Evolutionary conservation across 2,113 vertebrate species (phyloP).

Genomic region (Sterrhoptilus dennistouni): DNA sequence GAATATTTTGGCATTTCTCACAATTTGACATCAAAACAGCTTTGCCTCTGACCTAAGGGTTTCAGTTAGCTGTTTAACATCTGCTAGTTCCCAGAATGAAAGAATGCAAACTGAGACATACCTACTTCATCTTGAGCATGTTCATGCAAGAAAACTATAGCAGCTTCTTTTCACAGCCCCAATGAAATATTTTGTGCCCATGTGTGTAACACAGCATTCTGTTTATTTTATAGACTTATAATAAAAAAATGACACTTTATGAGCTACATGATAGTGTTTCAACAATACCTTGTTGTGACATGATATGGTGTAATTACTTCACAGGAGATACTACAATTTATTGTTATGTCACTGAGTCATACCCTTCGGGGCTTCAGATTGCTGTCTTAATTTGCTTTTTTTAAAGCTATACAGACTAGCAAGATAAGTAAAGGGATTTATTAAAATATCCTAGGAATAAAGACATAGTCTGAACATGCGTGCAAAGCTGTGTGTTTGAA

Average conservation of each 20-base stretch:
- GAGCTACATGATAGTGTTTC: slow-evolving; percentile 32
- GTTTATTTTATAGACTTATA: slow-evolving; percentile 36
- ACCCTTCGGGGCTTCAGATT: slow-evolving; percentile 7
- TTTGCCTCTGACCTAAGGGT: background rate
- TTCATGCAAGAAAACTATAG: background rate
- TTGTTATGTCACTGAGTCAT: slow-evolving; percentile 41
- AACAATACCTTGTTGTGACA: slow-evolving; percentile 53
- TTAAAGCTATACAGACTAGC: background rate
- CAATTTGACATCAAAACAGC: background rate
- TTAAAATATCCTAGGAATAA: background rate
- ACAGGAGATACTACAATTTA: slow-evolving; percentile 25
- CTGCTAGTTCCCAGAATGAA: background rate
- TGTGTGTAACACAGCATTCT: background rate
- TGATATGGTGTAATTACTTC: slow-evolving; percentile 34
- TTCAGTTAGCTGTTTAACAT: background rate
- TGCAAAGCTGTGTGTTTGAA: background rate
- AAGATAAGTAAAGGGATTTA: background rate
- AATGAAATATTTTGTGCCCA: background rate
- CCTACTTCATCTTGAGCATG: background rate
- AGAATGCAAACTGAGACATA: background rate
- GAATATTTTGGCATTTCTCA: background rate
- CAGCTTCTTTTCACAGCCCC: background rate
- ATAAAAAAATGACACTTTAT: slow-evolving; percentile 39
- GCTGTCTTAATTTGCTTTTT: slow-evolving; percentile 16
- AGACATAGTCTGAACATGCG: background rate